These are phyloP conservation scores for Sinentomon sp. DNA, from an alignment of 2,888 invertebrate genomes.

Conservation along the genomic window DNA sequence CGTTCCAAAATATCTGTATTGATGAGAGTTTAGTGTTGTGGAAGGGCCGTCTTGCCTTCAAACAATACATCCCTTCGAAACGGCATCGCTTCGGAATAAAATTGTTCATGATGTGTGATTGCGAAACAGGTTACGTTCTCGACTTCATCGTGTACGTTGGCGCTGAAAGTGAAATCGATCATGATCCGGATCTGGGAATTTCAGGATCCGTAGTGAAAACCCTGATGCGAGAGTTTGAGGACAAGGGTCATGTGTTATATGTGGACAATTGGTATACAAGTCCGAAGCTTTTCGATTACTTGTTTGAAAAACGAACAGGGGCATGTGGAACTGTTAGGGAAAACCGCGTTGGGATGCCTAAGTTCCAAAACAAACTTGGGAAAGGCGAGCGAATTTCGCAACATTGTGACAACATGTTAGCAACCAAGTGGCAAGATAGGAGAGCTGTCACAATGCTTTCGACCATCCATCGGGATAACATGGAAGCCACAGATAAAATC, in stretches of 20 bases:
- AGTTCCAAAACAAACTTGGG: constrained; percentile 1
- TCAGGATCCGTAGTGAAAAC: constrained; percentile 9
- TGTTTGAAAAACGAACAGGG: constrained; percentile 4
- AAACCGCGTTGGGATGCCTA: constrained; percentile 9
- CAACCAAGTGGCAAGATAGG: constrained; percentile 8
- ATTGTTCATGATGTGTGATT: constrained; percentile 10
- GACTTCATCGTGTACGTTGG: constrained; percentile 10
- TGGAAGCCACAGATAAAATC: no score
- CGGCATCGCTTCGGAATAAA: constrained; percentile 12
- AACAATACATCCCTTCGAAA: constrained; percentile 12
- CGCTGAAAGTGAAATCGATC: constrained; percentile 3
- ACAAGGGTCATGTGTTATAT: background rate
- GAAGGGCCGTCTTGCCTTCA: constrained; percentile 11
- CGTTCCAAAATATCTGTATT: constrained; percentile 8
- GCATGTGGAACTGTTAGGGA: constrained; percentile 9
- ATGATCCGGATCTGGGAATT: constrained; percentile 1
- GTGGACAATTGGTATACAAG: constrained; percentile 9
- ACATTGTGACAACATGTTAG: background rate
- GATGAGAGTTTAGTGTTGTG: constrained; percentile 11
- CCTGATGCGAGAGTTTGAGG: background rate
- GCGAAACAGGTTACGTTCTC: constrained; percentile 2
- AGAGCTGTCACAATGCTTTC: constrained; percentile 9
- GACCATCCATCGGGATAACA: constrained; percentile 6
- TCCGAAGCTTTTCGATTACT: constrained; percentile 1
- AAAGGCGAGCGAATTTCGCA: constrained; percentile 3